Evolutionary conservation across 2,888 invertebrate species (phyloP).

Genomic region (Glyphotaelius pellucidus): DNA sequence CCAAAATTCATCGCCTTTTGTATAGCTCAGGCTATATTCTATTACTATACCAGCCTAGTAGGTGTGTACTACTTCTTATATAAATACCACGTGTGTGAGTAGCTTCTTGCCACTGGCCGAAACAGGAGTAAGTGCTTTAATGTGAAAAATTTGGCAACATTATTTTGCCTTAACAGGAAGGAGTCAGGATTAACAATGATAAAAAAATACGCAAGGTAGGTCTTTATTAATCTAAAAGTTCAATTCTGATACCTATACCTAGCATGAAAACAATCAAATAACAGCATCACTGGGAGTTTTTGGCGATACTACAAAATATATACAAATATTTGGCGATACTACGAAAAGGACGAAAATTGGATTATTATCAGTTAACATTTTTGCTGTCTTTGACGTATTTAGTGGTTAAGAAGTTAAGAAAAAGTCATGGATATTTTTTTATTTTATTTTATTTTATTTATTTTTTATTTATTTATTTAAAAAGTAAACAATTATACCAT

Average conservation of each 20-base stretch:
- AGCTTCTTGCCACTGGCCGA: background rate
- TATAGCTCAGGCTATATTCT: conserved; percentile 20
- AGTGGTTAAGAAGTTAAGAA: background rate
- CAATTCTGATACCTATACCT: background rate
- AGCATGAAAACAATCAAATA: background rate
- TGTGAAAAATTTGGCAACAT: conserved; percentile 30
- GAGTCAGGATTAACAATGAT: background rate
- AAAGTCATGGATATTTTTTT: background rate
- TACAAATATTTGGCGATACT: too few species aligned
- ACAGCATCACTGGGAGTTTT: background rate
- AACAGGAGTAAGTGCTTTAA: conserved; percentile 35
- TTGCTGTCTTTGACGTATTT: too few species aligned
- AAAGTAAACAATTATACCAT: too few species aligned
- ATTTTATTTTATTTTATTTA: too few species aligned
- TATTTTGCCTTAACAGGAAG: conserved; percentile 10
- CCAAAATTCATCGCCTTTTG: conserved; percentile 32
- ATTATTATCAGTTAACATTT: too few species aligned
- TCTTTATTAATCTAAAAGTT: background rate
- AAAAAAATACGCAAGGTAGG: background rate
- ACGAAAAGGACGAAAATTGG: too few species aligned
- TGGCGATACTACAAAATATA: background rate
- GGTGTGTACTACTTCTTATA: background rate
- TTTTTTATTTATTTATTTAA: too few species aligned
- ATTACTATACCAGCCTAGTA: background rate
- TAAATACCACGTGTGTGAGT: background rate